Conservation (phyloP, 2,888 invertebrate species). For the Listrodromus nycthemerus region DNA sequence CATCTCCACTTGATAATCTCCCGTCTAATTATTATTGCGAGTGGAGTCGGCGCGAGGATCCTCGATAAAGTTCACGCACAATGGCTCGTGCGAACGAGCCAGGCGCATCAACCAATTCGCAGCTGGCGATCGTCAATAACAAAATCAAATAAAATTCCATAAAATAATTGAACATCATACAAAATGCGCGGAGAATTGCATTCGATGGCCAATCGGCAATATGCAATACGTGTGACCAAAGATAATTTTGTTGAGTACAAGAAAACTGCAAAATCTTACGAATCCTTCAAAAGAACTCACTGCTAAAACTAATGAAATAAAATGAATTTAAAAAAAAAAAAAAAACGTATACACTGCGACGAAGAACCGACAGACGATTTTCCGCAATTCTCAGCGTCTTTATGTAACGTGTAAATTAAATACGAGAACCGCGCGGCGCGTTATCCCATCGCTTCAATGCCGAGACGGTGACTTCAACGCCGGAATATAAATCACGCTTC, state of each 20-base stretch:
- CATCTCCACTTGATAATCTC: conserved; percentile 47
- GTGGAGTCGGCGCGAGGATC: conserved; percentile 39
- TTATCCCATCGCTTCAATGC: conserved; percentile 15
- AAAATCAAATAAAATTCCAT: too few relatives aligned
- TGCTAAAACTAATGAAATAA: too few relatives aligned
- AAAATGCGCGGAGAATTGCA: too few relatives aligned
- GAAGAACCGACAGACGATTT: conserved; percentile 30
- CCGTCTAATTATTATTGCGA: conserved; percentile 65
- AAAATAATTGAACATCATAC: too few relatives aligned
- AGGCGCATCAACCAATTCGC: neutral
- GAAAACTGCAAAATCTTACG: too few relatives aligned
- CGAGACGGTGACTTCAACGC: conserved; percentile 37
- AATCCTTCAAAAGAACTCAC: too few relatives aligned
- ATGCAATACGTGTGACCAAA: too few relatives aligned
- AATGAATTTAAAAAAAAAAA: neutral
- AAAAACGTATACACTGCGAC: conserved; percentile 32
- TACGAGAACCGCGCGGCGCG: conserved; percentile 32
- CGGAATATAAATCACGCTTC: conserved; percentile 20
- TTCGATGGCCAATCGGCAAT: too few relatives aligned
- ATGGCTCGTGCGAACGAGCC: conserved; percentile 8
- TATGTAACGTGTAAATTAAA: conserved; percentile 54
- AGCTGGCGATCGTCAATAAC: neutral
- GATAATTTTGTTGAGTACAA: too few relatives aligned
- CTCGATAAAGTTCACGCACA: conserved; percentile 59
- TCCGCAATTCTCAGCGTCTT: conserved; percentile 48